Percentiles rank a stretch among this genome's conserved stretches.
phyloP scores from a whole-genome alignment of 2,113 vertebrate species.

The Phrynosoma blainvillii region DNA sequence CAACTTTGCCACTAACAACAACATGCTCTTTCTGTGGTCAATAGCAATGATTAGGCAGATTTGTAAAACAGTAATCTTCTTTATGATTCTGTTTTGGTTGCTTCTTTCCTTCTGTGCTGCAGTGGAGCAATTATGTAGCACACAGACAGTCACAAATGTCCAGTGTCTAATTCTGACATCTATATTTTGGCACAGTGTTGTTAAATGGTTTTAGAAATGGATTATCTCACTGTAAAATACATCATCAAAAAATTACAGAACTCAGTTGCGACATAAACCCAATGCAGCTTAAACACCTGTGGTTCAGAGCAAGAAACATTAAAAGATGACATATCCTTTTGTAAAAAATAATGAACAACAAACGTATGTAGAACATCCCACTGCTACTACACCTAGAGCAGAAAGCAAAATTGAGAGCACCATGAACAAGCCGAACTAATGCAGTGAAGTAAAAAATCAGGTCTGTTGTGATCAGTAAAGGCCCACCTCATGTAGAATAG shows the following conservation, averaged over 20 bases:
- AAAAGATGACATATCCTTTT: constrained; percentile 25
- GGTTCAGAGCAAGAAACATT: constrained; percentile 47
- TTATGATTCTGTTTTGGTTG: constrained; percentile 30
- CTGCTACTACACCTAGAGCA: constrained; percentile 1
- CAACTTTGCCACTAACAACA: constrained; percentile 69
- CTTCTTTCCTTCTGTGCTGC: constrained; percentile 35
- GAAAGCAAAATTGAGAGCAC: constrained; percentile 45
- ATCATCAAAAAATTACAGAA: constrained; percentile 58
- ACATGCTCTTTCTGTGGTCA: constrained; percentile 72
- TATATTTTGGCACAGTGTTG: constrained; percentile 70
- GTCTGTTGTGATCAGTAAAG: not conserved
- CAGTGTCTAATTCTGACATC: constrained; percentile 52
- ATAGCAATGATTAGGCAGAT: constrained; percentile 62
- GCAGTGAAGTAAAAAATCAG: constrained; percentile 15
- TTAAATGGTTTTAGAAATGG: constrained; percentile 59
- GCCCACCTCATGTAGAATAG: constrained; percentile 4
- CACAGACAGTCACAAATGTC: constrained; percentile 52
- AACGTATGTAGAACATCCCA: constrained; percentile 27
- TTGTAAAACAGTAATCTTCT: constrained; percentile 39
- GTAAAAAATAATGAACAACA: constrained; percentile 48
- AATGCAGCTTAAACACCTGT: constrained; percentile 45
- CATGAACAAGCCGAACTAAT: constrained; percentile 30
- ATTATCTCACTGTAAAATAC: constrained; percentile 42
- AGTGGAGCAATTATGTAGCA: constrained; percentile 53
- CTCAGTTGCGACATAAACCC: constrained; percentile 54